Evolutionary conservation across 2,797 vertebrate species (phyloP), one percentile per base, ranked within the genome.

Genomic region (Cossypha dichroa): DNA sequence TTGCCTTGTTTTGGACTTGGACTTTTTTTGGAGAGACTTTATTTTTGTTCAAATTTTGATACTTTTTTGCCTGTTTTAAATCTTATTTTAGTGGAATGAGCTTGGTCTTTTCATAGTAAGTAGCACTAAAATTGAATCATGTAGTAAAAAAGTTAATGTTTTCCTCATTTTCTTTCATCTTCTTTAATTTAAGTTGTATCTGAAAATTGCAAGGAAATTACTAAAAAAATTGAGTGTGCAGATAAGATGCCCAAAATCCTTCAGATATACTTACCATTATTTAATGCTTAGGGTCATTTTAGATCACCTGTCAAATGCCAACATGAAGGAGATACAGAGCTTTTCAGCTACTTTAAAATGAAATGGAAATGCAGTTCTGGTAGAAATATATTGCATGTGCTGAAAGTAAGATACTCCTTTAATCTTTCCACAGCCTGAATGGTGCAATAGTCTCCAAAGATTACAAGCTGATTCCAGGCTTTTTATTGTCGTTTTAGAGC

Each of bases 91-190:
- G 36, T 85, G 70, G 90, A 95, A 94, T 82, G 63, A 51, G 1
- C 7, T 36, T 21, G 16, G 1, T 56, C 86, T 91, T 85, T 96
- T 85, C 66, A n/a, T 18, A 36, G 8, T 51, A 95, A 94, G 85
- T 87, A 94, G 55, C 33, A 92, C 85, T 94, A 31, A 87, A 94
- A 62, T 26, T 66, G 90, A 96, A 96, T 68, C 90, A 85, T 88
- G 74, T 46, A 88, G 46, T 22, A 63, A 70, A 22, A 88, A 80
- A 54, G 29, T 34, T n/a, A 81, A 75, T 26, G 13, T 85, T 93
- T 90, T 69, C 49, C 10, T 91, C n/a, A 40, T 70, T 87, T 73
- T 58, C 10, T 92, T 84, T 83, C 49, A 59, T 36, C 16, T 69
- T 34, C n/a, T 52, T 72, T 60, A 70, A 21, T 90, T 93, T 81